phyloP scores from a whole-genome alignment of 2,888 invertebrate species.

The Cerastoderma edule region DNA sequence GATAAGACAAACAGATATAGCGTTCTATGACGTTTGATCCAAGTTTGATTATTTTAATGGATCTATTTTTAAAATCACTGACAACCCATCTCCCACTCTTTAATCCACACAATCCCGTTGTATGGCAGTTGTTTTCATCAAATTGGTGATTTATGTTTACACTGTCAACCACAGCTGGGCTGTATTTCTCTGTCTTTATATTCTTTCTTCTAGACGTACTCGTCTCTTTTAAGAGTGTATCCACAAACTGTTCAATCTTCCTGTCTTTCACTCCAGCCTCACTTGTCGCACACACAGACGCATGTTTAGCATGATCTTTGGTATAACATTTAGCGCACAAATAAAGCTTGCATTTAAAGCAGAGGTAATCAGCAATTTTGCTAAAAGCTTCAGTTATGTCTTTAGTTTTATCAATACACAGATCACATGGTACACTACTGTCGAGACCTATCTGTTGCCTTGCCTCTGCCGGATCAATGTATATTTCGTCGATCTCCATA shows the following conservation, averaged over 20 bases:
- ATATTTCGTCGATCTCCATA: too few species aligned
- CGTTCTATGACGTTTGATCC: not conserved
- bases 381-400: too few species aligned
- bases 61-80: not conserved
- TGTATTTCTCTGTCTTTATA: not conserved
- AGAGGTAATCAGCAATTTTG: too few species aligned
- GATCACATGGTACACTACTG: too few species aligned
- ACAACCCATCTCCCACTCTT: not conserved
- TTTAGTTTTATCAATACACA: too few species aligned
- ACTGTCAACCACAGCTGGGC: not conserved
- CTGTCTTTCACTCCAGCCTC: not conserved
- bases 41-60: conserved; percentile 7
- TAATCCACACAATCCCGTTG: conserved; percentile 6
- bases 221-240: not conserved
- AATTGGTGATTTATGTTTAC: conserved; percentile 4
- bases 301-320: too few species aligned
- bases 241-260: not conserved
- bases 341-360: too few species aligned
- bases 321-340: too few species aligned
- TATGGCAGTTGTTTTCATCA: not conserved
- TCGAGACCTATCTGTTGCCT: too few species aligned
- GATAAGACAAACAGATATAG: not conserved
- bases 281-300: too few species aligned
- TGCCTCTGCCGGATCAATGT: too few species aligned
- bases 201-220: not conserved